Percentiles rank a stretch among this genome's conserved stretches.
Evolutionary conservation across 2,113 vertebrate species (phyloP).

Genomic region (Nesospiza acunhae): DNA sequence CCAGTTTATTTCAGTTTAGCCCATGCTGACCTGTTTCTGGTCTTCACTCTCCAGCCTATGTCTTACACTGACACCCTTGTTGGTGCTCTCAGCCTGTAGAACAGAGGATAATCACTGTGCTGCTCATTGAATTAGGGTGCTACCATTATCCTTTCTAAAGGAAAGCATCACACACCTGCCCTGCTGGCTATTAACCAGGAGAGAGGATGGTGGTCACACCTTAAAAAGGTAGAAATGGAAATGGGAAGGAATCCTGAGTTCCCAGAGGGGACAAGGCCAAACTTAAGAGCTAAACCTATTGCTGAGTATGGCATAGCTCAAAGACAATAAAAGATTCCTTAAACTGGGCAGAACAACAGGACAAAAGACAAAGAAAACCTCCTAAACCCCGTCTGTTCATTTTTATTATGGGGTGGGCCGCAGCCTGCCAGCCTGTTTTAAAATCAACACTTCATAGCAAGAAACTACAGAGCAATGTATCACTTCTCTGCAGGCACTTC

Average conservation of each 20-base stretch:
- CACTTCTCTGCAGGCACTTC: conserved; percentile 57
- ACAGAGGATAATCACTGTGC: neutral
- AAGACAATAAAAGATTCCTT: conserved; percentile 29
- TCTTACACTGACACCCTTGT: neutral
- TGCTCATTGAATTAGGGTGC: neutral
- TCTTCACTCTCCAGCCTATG: neutral
- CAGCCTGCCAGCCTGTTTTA: conserved; percentile 51
- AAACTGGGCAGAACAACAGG: conserved; percentile 36
- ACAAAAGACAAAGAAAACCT: conserved; percentile 53
- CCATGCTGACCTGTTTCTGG: neutral
- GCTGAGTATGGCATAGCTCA: neutral
- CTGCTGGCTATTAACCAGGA: neutral
- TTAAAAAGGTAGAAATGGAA: neutral
- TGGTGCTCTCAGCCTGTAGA: neutral
- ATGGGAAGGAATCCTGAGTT: neutral
- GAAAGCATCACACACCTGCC: conserved; percentile 6
- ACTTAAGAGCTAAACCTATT: neutral
- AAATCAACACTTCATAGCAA: conserved; percentile 67
- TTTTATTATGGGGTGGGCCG: neutral
- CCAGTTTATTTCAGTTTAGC: neutral
- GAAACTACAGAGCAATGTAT: conserved; percentile 42
- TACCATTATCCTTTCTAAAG: neutral
- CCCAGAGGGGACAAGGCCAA: neutral
- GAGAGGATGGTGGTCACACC: neutral
- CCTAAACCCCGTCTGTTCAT: neutral